Base-by-base conservation (phyloP, 1,140 invertebrate species). In the Drosophila nannoptera region DNA sequence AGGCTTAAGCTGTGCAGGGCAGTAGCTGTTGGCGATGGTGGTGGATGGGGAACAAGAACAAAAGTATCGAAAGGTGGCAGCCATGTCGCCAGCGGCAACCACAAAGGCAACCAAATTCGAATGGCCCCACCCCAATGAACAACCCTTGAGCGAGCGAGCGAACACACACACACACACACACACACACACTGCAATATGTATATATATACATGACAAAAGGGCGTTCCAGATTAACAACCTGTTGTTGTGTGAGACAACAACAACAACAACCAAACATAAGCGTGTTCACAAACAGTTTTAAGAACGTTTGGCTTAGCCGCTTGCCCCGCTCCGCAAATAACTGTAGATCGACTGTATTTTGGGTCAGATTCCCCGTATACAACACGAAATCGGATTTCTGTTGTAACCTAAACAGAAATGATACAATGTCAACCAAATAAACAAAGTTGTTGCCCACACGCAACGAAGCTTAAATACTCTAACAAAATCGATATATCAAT, bases 221-320 rank as follows among this genome's bases (percentile, higher is more conserved):
- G 69, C 64, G 73, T 76, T 65, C 42, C 46, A 56, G 64, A 75
- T 52, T 76, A 77, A 65, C 81, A 86, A 86, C 81, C 81, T 86
- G 81, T 86, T 86, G 81, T 84, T 84, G 75, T 83, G 66, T 53
- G 8, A 32, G 31, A 29, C 7, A 56, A 65, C 43, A 53, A 48
- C 35, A 43, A 6, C n/a, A 54, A 36, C 46, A 54, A 49, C 6
- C 22, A 60, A 54, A 16, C 38, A 54, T 11, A 64, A 45, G 45
- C 29, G 22, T 12, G 35, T 38, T 40, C 54, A 62, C 54, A 16
- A 45, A 48, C 16, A 33, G 46, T 16, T 53, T 36, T 12, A 33
- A 40, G 46, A 38, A 5, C 11, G 12, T 9, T 7, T 33, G 11
- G 7, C 52, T 8, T 22, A 22, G 22, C 35, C 22, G 33, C 31